Base-by-base conservation (phyloP, 2,113 vertebrate genomes). In the Lucifuga dentata region DNA sequence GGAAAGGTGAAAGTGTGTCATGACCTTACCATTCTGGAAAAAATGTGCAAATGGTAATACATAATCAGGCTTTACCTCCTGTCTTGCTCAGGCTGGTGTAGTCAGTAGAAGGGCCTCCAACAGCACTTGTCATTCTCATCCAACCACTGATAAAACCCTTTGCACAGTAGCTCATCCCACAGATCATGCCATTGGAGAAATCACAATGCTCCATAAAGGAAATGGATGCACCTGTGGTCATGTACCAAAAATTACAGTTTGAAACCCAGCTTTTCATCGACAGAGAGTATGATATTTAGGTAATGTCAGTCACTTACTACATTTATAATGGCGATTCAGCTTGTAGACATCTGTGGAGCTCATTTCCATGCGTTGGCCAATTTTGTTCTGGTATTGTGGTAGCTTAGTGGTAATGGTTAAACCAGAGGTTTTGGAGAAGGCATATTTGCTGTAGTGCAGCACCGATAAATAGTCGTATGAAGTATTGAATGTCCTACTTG, bases 361-460 rank as follows among this genome's bases (percentile, higher is more conserved):
- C 87, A 96, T 95, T 62, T 95, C 94, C 85, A 95, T 90, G 0
- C 92, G 19, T 53, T 96, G 95, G 6, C 95, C 95, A 52, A 95
- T 95, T 24, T 94, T 88, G 40, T 94, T 69, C 39, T 84, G 86
- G 67, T 94, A 95, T 2, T 89, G 81, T 0, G 90, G 57, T 29
- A 44, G 51, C 45, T 84, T 93, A 5, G 95, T 95, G 29, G 93
- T 0, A 5, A 95, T 95, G 2, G 95, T 95, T 40, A 92, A 85
- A 24, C 93, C 85, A 0, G 83, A 76, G 9, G 92, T 91, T 0
- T 92, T 94, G 24, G 19, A 83, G 50, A 95, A 95, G 75, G 36
- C 29, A 0, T 52, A 91, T 76, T 93, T 84, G 39, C 92, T 89
- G 0, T 95, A 95, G 82, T 95, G 95, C 94, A 43, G 95, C n/a